phyloP scores from a whole-genome alignment of 2,888 invertebrate genomes.

The Calephelis perditalis region DNA sequence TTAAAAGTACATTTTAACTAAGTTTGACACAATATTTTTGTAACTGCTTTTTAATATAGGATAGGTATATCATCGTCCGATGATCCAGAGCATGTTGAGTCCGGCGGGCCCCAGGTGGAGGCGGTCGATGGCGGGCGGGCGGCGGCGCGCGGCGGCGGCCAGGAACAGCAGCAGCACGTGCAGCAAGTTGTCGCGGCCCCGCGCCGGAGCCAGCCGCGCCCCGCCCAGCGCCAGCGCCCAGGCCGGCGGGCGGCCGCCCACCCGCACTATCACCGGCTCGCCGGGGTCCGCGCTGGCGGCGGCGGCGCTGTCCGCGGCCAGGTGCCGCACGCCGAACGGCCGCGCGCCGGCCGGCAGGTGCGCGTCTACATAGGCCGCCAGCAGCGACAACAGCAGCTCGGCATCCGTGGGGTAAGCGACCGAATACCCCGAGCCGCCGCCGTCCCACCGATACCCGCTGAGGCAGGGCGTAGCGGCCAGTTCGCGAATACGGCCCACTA shows the following conservation, averaged over 20 bases:
- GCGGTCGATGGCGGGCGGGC: conserved; percentile 67
- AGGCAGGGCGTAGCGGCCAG: conserved; percentile 91
- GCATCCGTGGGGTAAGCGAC: conserved; percentile 92
- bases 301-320: conserved; percentile 60
- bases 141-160: conserved; percentile 82
- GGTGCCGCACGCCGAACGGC: conserved; percentile 29
- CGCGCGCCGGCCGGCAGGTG: conserved; percentile 79
- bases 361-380: conserved; percentile 92
- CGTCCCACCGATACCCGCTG: conserved; percentile 92
- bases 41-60: too few relatives aligned
- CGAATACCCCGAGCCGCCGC: conserved; percentile 90
- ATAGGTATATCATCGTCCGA: conserved; percentile 64
- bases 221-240: conserved; percentile 76
- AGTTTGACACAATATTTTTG: too few relatives aligned
- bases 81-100: conserved; percentile 90
- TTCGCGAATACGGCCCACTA: conserved; percentile 56
- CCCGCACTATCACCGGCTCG: conserved; percentile 53
- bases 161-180: conserved; percentile 91
- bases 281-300: conserved; percentile 48
- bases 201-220: conserved; percentile 30
- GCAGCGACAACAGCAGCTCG: conserved; percentile 89
- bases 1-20: too few relatives aligned
- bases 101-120: conserved; percentile 61
- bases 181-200: conserved; percentile 91
- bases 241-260: conserved; percentile 80